Evolutionary conservation across 2,797 vertebrate species (phyloP).

Genomic region (Benthosema pterotum): DNA sequence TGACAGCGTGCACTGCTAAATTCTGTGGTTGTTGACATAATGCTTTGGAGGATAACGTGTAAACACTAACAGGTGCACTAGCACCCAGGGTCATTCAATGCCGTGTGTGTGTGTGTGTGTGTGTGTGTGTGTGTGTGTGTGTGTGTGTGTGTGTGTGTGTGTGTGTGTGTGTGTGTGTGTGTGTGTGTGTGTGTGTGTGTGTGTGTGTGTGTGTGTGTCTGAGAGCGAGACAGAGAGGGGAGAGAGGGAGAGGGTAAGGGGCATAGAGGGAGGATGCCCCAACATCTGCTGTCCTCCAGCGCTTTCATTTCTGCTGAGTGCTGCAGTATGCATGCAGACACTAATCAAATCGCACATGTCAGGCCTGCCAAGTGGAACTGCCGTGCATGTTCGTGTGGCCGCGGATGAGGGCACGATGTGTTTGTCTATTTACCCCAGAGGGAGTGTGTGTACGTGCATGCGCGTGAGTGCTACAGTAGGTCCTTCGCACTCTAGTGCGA

Average conservation of each 20-base stretch:
- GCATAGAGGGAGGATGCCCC: constrained; percentile 47
- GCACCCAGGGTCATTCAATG: constrained; percentile 69
- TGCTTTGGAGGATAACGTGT: constrained; percentile 44
- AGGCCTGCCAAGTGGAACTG: constrained; percentile 68
- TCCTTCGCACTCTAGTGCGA: too few species aligned
- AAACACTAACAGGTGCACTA: constrained; percentile 73
- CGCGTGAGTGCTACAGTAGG: constrained; percentile 28
- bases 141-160: constrained; percentile 52
- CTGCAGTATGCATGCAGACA: constrained; percentile 69
- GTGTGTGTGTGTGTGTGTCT: constrained; percentile 44
- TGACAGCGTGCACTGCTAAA: constrained; percentile 28
- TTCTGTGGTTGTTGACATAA: constrained; percentile 63
- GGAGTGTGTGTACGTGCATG: constrained; percentile 15
- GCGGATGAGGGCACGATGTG: constrained; percentile 15
- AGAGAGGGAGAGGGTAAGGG: constrained; percentile 27
- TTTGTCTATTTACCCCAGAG: constrained; percentile 2
- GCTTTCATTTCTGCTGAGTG: constrained; percentile 78
- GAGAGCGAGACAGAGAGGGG: constrained; percentile 37
- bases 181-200: constrained; percentile 36
- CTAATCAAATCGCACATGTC: constrained; percentile 81
- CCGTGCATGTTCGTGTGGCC: constrained; percentile 22
- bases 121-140: constrained; percentile 24
- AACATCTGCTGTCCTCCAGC: constrained; percentile 78
- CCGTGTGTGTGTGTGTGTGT: constrained; percentile 35
- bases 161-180: constrained; percentile 28